phyloP scores from a whole-genome alignment of 2,888 invertebrate genomes.

The Nemapogon koenigi region DNA sequence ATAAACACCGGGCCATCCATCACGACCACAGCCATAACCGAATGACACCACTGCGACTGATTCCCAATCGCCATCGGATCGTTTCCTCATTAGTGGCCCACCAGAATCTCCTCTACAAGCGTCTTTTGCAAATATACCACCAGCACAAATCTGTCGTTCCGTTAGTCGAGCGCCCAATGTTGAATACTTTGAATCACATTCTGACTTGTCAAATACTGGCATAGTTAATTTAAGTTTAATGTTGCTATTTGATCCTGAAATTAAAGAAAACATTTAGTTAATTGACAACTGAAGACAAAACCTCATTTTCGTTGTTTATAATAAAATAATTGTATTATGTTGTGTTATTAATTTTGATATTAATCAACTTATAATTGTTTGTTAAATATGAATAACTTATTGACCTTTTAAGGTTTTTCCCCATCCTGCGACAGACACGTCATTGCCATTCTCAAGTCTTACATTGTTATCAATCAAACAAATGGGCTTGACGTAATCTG shows the following conservation, averaged over 20 bases:
- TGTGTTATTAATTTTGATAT: background rate
- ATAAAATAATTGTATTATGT: too few species aligned
- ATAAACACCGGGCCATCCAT: slow-evolving; percentile 74
- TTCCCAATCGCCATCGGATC: slow-evolving; percentile 59
- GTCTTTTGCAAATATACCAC: slow-evolving; percentile 71
- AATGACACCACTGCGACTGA: slow-evolving; percentile 72
- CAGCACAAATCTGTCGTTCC: slow-evolving; percentile 72
- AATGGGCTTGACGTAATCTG: slow-evolving; percentile 67
- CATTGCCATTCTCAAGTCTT: slow-evolving; percentile 40
- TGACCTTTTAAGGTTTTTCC: slow-evolving; percentile 63
- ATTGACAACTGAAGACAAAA: too few species aligned
- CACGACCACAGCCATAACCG: slow-evolving; percentile 70
- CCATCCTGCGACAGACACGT: slow-evolving; percentile 68
- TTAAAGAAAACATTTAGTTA: slow-evolving; percentile 9
- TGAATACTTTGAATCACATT: slow-evolving; percentile 60
- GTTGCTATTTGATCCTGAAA: slow-evolving; percentile 55
- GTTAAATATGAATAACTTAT: too few species aligned
- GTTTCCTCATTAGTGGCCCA: slow-evolving; percentile 73
- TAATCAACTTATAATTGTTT: too few species aligned
- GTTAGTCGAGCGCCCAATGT: slow-evolving; percentile 51
- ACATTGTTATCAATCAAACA: slow-evolving; percentile 47
- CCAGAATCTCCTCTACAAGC: slow-evolving; percentile 81
- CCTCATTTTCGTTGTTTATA: too few species aligned
- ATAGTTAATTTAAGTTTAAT: slow-evolving; percentile 70
- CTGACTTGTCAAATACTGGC: slow-evolving; percentile 56